Percentiles rank a stretch among this genome's conserved stretches.
These are phyloP conservation scores for Pitangus sulphuratus DNA, from an alignment of 2,797 vertebrate species.

Conservation along the genomic window DNA sequence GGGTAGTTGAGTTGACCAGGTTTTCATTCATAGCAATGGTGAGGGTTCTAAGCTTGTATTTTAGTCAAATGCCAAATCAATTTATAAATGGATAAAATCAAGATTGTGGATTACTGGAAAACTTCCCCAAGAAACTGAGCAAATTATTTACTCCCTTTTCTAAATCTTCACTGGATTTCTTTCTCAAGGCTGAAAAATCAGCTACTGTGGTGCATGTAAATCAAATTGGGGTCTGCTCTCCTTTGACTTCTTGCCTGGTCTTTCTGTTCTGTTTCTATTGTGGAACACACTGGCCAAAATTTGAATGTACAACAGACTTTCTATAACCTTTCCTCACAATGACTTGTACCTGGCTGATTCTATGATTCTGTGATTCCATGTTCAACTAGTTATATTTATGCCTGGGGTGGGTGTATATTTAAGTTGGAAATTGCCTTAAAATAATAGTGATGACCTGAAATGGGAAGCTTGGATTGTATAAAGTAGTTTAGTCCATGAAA, in stretches of 20 bases:
- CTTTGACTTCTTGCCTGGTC: not conserved
- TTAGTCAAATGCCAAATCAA: not conserved
- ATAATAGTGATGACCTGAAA: not conserved
- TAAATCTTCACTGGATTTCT: not conserved
- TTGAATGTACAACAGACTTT: not conserved
- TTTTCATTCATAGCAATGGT: not conserved
- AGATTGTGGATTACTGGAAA: not conserved
- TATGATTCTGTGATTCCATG: not conserved
- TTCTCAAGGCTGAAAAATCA: not conserved
- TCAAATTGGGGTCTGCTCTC: not conserved
- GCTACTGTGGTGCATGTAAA: not conserved
- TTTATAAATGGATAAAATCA: not conserved
- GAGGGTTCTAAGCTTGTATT: not conserved
- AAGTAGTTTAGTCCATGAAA: not conserved
- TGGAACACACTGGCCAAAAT: not conserved
- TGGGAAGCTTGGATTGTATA: not conserved
- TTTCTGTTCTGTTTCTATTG: not conserved
- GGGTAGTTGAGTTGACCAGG: not conserved
- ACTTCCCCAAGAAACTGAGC: not conserved
- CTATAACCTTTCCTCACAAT: not conserved
- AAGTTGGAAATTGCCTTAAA: not conserved
- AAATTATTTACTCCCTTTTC: not conserved
- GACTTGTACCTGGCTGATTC: not conserved
- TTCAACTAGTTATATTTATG: not conserved
- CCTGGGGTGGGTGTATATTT: not conserved